Evolutionary conservation across 2,113 vertebrate genomes (phyloP).

Genomic region (Oryzias celebensis): DNA sequence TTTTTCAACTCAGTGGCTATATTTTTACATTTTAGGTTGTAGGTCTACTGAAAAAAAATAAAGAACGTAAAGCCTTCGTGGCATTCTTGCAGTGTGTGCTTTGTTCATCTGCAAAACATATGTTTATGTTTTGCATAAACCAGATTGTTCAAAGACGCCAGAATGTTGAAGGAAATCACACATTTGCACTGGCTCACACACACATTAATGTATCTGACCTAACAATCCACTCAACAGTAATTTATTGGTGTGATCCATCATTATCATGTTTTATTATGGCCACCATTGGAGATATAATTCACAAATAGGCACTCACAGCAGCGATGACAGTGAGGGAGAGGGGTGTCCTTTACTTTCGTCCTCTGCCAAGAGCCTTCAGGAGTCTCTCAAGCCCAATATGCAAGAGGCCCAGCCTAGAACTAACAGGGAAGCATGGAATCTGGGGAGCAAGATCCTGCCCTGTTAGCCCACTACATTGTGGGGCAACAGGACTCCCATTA

Average conservation of each 20-base stretch:
- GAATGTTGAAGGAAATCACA: conserved; percentile 43
- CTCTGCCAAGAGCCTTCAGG: conserved; percentile 67
- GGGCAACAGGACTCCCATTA: conserved; percentile 79
- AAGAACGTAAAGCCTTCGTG: neutral
- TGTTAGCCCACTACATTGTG: conserved; percentile 67
- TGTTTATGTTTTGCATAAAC: conserved; percentile 34
- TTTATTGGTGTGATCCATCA: conserved; percentile 78
- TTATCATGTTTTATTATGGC: conserved; percentile 81
- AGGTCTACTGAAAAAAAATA: neutral
- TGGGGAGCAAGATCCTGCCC: conserved; percentile 53
- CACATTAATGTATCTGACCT: conserved; percentile 55
- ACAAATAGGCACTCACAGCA: conserved; percentile 65
- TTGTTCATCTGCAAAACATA: conserved; percentile 12
- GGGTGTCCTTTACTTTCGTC: conserved; percentile 76
- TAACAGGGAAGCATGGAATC: conserved; percentile 45
- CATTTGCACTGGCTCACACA: conserved; percentile 46
- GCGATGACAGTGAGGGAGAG: conserved; percentile 72
- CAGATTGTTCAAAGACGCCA: conserved; percentile 27
- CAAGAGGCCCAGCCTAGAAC: conserved; percentile 53
- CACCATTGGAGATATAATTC: conserved; percentile 75
- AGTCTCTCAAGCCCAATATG: conserved; percentile 53
- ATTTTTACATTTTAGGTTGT: neutral
- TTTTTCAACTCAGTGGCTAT: neutral
- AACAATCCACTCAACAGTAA: conserved; percentile 77
- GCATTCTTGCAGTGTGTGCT: conserved; percentile 1